phyloP scores from a whole-genome alignment of 2,888 invertebrate species.

The Luperina nickerlii region DNA sequence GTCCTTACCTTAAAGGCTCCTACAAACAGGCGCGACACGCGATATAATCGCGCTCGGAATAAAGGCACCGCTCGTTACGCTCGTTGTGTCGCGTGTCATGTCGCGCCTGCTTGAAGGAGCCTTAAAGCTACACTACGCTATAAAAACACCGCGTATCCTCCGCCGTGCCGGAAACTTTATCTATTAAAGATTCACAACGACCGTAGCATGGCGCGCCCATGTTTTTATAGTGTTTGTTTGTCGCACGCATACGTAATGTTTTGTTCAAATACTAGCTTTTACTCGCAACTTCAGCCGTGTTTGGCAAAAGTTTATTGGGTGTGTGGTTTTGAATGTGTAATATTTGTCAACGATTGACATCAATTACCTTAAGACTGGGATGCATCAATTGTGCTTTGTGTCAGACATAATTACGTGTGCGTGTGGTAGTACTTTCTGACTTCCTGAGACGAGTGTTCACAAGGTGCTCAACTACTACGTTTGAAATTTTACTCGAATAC shows the following conservation, averaged over 20 bases:
- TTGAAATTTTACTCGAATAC: not conserved
- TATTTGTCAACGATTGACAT: slow-evolving; percentile 4
- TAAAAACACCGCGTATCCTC: slow-evolving; percentile 38
- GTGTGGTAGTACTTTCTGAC: not conserved
- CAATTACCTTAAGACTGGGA: not conserved
- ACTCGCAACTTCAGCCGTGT: slow-evolving; percentile 3
- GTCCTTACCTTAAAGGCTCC: slow-evolving; percentile 3
- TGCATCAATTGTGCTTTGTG: not conserved
- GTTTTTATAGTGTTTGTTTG: slow-evolving; percentile 50
- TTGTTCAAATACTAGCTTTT: slow-evolving; percentile 32
- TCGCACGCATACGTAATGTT: slow-evolving; percentile 50
- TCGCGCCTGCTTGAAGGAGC: no score
- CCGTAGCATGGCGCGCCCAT: slow-evolving; percentile 38
- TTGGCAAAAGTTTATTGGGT: slow-evolving; percentile 9
- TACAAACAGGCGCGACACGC: no score
- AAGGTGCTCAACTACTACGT: not conserved
- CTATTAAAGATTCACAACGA: slow-evolving; percentile 59
- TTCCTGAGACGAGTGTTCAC: not conserved
- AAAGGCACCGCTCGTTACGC: no score
- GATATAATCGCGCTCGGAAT: no score
- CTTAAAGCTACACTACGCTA: slow-evolving; percentile 29
- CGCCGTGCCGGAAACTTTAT: slow-evolving; percentile 18
- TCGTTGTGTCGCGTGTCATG: no score
- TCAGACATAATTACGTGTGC: not conserved
- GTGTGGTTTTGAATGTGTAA: not conserved